phyloP scores from a whole-genome alignment of 2,113 vertebrate genomes.

The Orycteropus afer region DNA sequence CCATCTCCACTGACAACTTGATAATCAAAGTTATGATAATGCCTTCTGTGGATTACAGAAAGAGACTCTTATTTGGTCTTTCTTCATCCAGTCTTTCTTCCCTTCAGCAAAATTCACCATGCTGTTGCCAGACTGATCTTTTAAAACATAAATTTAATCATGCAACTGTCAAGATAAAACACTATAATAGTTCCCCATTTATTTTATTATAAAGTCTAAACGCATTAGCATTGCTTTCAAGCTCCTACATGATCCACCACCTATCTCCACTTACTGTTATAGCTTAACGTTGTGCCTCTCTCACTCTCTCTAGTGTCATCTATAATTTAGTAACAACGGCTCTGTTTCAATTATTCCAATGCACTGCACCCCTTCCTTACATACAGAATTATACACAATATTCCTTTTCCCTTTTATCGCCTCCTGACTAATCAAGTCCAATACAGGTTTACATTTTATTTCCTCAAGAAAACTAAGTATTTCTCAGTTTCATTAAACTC shows the following conservation, averaged over 20 bases:
- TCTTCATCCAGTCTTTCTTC: neutral
- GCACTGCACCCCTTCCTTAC: neutral
- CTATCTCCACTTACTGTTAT: neutral
- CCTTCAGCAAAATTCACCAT: neutral
- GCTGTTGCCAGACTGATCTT: neutral
- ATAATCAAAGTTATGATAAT: neutral
- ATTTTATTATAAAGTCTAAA: neutral
- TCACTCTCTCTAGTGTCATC: neutral
- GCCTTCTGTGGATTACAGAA: neutral
- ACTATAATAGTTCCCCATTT: neutral
- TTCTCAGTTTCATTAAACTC: neutral
- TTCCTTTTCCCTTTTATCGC: neutral
- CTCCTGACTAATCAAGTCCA: neutral
- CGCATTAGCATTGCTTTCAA: neutral
- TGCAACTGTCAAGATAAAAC: neutral
- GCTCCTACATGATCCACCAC: neutral
- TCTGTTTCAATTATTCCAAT: neutral
- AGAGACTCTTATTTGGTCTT: neutral
- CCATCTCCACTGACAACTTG: neutral
- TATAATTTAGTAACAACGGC: neutral
- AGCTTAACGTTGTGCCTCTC: neutral
- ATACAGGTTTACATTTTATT: neutral
- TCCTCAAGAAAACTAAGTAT: neutral
- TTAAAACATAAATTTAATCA: neutral
- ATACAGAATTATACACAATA: neutral